Base-by-base conservation (phyloP, 2,797 vertebrate species). In the Anableps anableps region DNA sequence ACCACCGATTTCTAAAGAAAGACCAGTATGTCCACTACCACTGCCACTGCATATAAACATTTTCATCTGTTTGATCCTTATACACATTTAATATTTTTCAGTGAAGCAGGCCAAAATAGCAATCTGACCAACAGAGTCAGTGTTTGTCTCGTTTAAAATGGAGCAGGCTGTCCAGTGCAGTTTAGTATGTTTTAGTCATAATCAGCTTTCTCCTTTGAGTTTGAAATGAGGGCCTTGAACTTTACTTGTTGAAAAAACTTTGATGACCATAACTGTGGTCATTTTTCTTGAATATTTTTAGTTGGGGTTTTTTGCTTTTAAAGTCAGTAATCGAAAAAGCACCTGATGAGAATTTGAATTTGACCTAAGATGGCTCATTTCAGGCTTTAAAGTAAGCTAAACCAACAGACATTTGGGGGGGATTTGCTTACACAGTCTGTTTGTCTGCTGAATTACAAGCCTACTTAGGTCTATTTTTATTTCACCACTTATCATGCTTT, bases 81-180 rank as follows among this genome's bases (percentile, higher is more conserved):
- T 79, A 74, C 81, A 86, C 80, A 74, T 78, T 75, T 84, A 41
- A 81, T 91, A 86, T 87, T 93, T 89, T 87, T 91, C 82, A 78
- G 80, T 88, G 81, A 84, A 66, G 80, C 75, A 48, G 75, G 50
- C 74, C 64, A 72, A 26, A 81, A 75, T 81, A 87, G 86, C 80
- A 88, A 76, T 84, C 73, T 85, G 83, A 77, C 85, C 84, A 90
- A 87, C 79, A 86, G 75, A 72, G 85, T 64, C 75, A 81, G 82
- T 82, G 75, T 64, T 83, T 79, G 80, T 83, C 80, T 85, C 74
- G 86, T 48, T 76, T 5, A 23, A 36, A 80, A 77, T 70, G 66
- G 51, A 76, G 76, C 45, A 76, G 41, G 62, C 45, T 80, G 68
- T 34, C 23, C 38, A 75, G 79, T 50, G 83, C 75, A 64, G 76